These are phyloP conservation scores for Brachylomia viminalis DNA, from an alignment of 2,888 invertebrate species.

Conservation along the genomic window DNA sequence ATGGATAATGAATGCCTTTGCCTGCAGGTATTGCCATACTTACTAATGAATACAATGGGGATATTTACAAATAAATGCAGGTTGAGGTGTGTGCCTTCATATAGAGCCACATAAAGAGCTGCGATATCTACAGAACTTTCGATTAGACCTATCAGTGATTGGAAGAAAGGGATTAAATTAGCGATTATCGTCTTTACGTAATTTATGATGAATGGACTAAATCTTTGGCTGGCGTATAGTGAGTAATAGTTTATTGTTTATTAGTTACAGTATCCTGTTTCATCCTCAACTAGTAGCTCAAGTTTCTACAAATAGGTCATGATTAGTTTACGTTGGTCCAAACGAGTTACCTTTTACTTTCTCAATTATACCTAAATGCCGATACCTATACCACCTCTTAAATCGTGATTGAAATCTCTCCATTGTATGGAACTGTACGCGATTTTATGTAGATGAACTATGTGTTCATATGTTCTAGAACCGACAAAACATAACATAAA, in stretches of 20 bases:
- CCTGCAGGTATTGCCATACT: neutral
- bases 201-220: slow-evolving; percentile 27
- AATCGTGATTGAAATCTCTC: slow-evolving; percentile 11
- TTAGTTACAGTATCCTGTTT: slow-evolving; percentile 2
- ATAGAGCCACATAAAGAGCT: neutral
- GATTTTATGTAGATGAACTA: slow-evolving; percentile 14
- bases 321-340: slow-evolving; percentile 10
- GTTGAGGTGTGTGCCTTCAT: slow-evolving; percentile 6
- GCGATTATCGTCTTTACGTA: slow-evolving; percentile 16
- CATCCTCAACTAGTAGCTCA: slow-evolving; percentile 11
- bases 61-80: slow-evolving; percentile 30
- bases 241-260: slow-evolving; percentile 23
- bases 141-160: slow-evolving; percentile 33
- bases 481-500: slow-evolving; percentile 47
- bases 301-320: slow-evolving; percentile 25
- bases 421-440: slow-evolving; percentile 3
- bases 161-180: slow-evolving; percentile 29
- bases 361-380: slow-evolving; percentile 4
- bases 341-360: slow-evolving; percentile 14
- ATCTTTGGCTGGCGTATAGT: slow-evolving; percentile 20
- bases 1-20: neutral
- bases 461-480: slow-evolving; percentile 33
- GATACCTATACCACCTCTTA: neutral
- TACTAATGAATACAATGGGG: slow-evolving; percentile 1
- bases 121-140: neutral